Percentiles rank a stretch among this genome's conserved stretches.
Evolutionary conservation across 2,797 vertebrate species (phyloP).

Genomic region (Carapus acus): DNA sequence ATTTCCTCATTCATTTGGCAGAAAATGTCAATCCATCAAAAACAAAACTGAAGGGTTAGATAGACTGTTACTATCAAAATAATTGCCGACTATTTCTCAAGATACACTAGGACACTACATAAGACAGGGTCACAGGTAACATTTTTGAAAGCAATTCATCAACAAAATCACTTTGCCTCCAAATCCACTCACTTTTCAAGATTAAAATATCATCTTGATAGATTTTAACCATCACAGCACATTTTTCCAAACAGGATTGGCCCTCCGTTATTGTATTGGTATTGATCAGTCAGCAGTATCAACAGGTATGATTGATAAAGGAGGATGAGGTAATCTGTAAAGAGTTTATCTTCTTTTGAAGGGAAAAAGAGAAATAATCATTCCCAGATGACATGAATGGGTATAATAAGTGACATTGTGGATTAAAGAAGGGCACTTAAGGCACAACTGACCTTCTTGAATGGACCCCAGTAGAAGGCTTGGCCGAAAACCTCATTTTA

Average conservation of each 20-base stretch:
- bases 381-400: conserved; percentile 58
- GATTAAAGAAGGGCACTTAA: conserved; percentile 44
- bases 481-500: background rate
- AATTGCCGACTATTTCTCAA: too few relatives aligned
- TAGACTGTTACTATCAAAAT: too few relatives aligned
- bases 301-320: conserved; percentile 80
- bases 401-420: conserved; percentile 58
- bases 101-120: too few relatives aligned
- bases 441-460: conserved; percentile 33
- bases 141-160: conserved; percentile 41
- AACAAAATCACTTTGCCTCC: background rate
- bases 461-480: conserved; percentile 4
- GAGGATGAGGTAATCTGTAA: conserved; percentile 80
- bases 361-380: conserved; percentile 62
- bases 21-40: too few relatives aligned
- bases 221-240: conserved; percentile 70
- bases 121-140: too few relatives aligned
- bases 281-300: conserved; percentile 75
- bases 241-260: conserved; percentile 85
- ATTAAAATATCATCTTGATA: conserved; percentile 62
- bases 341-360: conserved; percentile 85
- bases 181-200: conserved; percentile 34
- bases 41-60: too few relatives aligned
- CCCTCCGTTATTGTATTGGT: conserved; percentile 80
- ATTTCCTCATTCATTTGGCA: too few relatives aligned